These are phyloP conservation scores for Nerophis lumbriciformis DNA, from an alignment of 2,113 vertebrate genomes.

Conservation along the genomic window DNA sequence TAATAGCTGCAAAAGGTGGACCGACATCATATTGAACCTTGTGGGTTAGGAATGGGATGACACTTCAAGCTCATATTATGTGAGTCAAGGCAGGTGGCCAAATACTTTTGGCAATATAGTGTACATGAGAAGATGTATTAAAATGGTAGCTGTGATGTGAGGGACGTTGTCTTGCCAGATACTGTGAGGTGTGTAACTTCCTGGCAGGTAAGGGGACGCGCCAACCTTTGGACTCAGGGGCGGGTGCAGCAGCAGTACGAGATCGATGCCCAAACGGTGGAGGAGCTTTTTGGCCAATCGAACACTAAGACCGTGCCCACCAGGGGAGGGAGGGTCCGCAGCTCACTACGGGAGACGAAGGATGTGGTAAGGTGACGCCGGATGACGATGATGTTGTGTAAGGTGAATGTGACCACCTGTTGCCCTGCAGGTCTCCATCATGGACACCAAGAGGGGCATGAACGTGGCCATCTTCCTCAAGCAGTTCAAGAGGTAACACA, in stretches of 20 bases:
- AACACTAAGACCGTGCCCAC: constrained; percentile 50
- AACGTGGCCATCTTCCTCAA: constrained; percentile 93
- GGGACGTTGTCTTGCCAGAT: no score
- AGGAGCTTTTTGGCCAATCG: constrained; percentile 88
- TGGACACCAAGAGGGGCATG: constrained; percentile 90
- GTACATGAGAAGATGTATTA: no score
- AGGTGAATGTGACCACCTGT: neutral
- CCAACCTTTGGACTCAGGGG: constrained; percentile 87
- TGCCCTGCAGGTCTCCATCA: constrained; percentile 74
- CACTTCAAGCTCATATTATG: no score
- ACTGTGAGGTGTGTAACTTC: neutral
- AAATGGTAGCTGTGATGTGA: no score
- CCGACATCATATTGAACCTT: no score
- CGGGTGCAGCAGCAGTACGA: constrained; percentile 70
- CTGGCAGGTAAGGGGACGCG: constrained; percentile 75
- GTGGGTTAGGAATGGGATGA: no score
- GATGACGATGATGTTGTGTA: neutral
- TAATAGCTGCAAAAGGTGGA: no score
- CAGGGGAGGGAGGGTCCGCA: constrained; percentile 43
- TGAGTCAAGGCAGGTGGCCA: no score
- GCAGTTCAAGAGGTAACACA: constrained; percentile 87
- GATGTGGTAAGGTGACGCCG: constrained; percentile 66
- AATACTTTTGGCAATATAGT: no score
- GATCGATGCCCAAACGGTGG: constrained; percentile 82
- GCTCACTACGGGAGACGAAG: constrained; percentile 75